Evolutionary conservation across 2,888 invertebrate species (phyloP), one percentile per base, ranked within the genome.

Genomic region (Boloria selene): DNA sequence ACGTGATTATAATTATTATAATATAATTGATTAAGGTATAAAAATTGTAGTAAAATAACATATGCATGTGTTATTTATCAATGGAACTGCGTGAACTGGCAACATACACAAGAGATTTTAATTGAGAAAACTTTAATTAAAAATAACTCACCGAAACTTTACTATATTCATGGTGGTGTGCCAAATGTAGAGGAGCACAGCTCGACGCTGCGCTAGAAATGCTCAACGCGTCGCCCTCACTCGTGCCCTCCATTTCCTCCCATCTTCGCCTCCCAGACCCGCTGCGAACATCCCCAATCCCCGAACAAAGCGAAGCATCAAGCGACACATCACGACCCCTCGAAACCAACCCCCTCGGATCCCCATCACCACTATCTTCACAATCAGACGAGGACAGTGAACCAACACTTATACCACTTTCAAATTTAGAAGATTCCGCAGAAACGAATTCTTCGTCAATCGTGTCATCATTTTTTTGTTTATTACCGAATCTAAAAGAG

Each of bases 261-360:
- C 91, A 90, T 69, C 92, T 85, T 77, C 90, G 85, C 49, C 90
- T 86, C 81, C 87, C 90, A 80, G 89, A 90, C 90, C 91, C 91
- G 86, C 91, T 91, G 91, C 89, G 85, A 91, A 90, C 90, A 90
- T 78, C 89, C 88, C 85, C 87, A 81, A 78, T 72, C 74, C 79
- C 87, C 83, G 83, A 77, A 78, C 77, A 90, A 91, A 92, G 92
- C 91, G 87, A 91, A 92, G 90, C 91, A 77, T 79, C 68, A 70
- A 70, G 70, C 70, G 68, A 63, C 62, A 68, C 79, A 78, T 83
- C 83, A 75, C 74, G 76, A 75, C 76, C 80, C 68, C 50, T 10
- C 18, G 59, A 59, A 4, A 59, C 50, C 49, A 31, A 38, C 17
- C 59, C 59, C 49, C 59, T 50, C 50, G 59, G 59, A 59, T 14